A percentile compares a stretch with the other conserved stretches of the same genome.
phyloP scores from a whole-genome alignment of 2,113 vertebrate genomes.

The Haemorhous mexicanus region DNA sequence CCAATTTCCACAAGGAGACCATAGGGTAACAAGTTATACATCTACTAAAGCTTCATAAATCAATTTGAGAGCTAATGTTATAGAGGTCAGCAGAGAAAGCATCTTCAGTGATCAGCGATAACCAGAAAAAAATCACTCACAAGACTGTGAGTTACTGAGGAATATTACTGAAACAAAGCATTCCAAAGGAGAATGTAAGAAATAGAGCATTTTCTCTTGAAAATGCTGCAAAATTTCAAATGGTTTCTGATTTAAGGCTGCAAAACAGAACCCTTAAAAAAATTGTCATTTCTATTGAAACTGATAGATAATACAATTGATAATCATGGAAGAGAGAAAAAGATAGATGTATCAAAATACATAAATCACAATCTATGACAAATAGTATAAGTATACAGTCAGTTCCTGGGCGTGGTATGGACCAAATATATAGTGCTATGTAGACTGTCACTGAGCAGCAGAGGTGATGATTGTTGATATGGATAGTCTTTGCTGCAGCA shows the following conservation, averaged over 20 bases:
- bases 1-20: constrained; percentile 16
- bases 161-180: not conserved
- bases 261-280: not conserved
- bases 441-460: not conserved
- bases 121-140: constrained; percentile 23
- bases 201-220: not conserved
- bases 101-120: constrained; percentile 20
- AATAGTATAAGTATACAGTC: not conserved
- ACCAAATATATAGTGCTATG: not conserved
- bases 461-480: rapidly evolving
- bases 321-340: not conserved
- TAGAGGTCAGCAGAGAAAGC: not conserved
- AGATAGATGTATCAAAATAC: not conserved
- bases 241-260: not conserved
- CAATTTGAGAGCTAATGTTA: constrained; percentile 47
- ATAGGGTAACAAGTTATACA: constrained; percentile 19
- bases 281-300: not conserved
- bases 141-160: not conserved
- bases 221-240: not conserved
- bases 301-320: not conserved
- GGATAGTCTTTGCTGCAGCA: not conserved
- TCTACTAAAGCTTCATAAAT: constrained; percentile 48
- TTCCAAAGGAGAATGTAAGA: not conserved
- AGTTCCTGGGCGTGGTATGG: not conserved
- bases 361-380: not conserved